phyloP scores from a whole-genome alignment of 2,888 invertebrate genomes.

The Nephrotoma guestfalica region DNA sequence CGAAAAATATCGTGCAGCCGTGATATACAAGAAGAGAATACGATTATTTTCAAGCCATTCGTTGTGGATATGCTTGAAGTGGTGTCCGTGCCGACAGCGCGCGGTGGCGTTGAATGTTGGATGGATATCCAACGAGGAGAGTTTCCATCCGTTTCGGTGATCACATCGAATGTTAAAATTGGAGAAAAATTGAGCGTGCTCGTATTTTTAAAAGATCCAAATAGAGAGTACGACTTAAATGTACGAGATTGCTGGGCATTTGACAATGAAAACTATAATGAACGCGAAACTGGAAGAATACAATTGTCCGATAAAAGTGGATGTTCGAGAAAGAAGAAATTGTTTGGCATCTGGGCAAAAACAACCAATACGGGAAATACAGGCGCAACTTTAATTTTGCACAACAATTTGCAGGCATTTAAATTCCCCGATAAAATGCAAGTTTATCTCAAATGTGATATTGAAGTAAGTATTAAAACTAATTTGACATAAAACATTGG shows the following conservation, averaged over 20 bases:
- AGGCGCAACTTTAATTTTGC: conserved; percentile 48
- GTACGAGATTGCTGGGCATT: conserved; percentile 63
- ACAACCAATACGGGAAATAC: conserved; percentile 40
- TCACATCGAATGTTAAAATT: conserved; percentile 47
- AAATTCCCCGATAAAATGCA: conserved; percentile 59
- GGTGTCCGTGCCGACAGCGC: conserved; percentile 47
- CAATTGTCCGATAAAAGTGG: conserved; percentile 52
- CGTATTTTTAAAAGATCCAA: conserved; percentile 50
- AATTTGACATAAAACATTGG: background rate
- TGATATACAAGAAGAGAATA: conserved; percentile 27
- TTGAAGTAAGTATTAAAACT: conserved; percentile 38
- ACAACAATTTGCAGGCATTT: conserved; percentile 54
- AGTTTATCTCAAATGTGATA: conserved; percentile 60
- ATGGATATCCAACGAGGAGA: conserved; percentile 60
- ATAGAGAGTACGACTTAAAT: conserved; percentile 47
- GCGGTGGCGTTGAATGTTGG: conserved; percentile 56
- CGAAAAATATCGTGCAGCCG: conserved; percentile 40
- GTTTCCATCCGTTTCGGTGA: conserved; percentile 50
- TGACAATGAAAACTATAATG: conserved; percentile 45
- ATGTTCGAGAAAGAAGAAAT: conserved; percentile 49
- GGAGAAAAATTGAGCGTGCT: conserved; percentile 55
- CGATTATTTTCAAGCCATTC: conserved; percentile 37
- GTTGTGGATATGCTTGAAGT: conserved; percentile 56
- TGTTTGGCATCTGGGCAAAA: conserved; percentile 49
- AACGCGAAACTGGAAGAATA: conserved; percentile 40